phyloP scores from a whole-genome alignment of 2,888 invertebrate species.

The Acanthosepion esculentum region DNA sequence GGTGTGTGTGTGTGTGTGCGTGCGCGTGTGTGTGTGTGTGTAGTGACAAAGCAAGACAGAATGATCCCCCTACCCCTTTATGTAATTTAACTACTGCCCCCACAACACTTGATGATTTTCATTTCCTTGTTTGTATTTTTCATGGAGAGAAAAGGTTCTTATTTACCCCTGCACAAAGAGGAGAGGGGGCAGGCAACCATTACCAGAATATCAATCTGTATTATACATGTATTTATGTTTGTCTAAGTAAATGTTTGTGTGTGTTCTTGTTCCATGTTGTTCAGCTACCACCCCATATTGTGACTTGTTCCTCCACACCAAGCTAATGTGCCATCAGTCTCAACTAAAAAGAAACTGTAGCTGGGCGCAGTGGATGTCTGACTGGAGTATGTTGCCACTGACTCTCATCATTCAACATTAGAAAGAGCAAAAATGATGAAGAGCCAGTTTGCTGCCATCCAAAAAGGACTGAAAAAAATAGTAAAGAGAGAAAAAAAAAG shows the following conservation, averaged over 20 bases:
- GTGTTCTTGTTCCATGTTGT: slow-evolving; percentile 33
- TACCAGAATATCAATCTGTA: not conserved
- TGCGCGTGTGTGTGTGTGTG: not conserved
- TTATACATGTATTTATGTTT: not conserved
- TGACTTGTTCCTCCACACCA: slow-evolving; percentile 22
- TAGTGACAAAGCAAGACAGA: not conserved
- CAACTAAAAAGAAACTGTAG: not conserved
- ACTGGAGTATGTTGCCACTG: slow-evolving; percentile 33
- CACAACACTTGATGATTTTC: not conserved
- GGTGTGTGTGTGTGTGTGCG: not conserved
- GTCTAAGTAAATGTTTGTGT: not conserved
- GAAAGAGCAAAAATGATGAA: slow-evolving; percentile 34
- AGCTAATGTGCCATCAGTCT: not conserved
- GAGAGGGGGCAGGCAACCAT: not conserved
- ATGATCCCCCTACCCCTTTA: not conserved
- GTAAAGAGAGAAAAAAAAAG: slow-evolving; percentile 40
- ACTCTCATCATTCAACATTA: not conserved
- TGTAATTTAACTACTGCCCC: not conserved
- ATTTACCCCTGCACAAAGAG: not conserved
- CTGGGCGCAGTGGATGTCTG: not conserved
- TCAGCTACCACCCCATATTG: slow-evolving; percentile 16
- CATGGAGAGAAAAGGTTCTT: not conserved
- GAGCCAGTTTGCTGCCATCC: slow-evolving; percentile 6
- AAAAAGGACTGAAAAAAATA: slow-evolving; percentile 36
- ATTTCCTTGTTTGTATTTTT: not conserved